Conservation (phyloP, 2,888 invertebrate species). For the Anoncus sp. region DNA sequence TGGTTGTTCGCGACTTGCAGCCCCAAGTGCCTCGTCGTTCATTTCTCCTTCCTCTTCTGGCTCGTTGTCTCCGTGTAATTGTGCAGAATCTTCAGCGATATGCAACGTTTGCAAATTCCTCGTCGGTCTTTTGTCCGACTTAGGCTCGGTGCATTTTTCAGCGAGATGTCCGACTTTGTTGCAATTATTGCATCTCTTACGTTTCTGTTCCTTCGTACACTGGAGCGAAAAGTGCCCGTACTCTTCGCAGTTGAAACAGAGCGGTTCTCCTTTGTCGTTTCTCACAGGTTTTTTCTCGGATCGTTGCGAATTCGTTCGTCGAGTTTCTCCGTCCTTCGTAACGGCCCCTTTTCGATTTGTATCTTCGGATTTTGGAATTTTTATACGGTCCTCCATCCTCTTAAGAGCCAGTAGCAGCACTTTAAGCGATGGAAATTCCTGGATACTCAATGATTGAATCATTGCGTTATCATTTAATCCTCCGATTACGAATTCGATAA, state of each 20-base stretch:
- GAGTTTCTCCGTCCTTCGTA: slow-evolving; percentile 17
- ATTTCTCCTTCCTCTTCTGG: not conserved
- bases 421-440: slow-evolving; percentile 40
- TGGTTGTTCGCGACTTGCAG: slow-evolving; percentile 5
- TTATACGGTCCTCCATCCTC: slow-evolving; percentile 36
- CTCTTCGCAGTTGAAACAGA: slow-evolving; percentile 42
- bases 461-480: slow-evolving; percentile 26
- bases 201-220: slow-evolving; percentile 41
- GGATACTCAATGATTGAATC: slow-evolving; percentile 40
- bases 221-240: slow-evolving; percentile 33
- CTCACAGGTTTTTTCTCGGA: slow-evolving; percentile 14
- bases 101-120: slow-evolving; percentile 38
- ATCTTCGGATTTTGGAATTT: slow-evolving; percentile 13
- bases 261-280: slow-evolving; percentile 36
- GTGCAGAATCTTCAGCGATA: slow-evolving; percentile 4
- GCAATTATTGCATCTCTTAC: slow-evolving; percentile 41
- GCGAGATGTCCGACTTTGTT: slow-evolving; percentile 43
- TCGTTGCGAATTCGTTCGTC: slow-evolving; percentile 15
- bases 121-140: slow-evolving; percentile 3
- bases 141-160: slow-evolving; percentile 18
- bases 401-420: slow-evolving; percentile 33
- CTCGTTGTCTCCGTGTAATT: not conserved
- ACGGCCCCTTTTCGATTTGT: not conserved
- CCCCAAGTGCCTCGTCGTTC: not conserved
- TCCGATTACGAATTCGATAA: slow-evolving; percentile 46